Conservation (phyloP, 1,140 invertebrate genomes). For the Papilio polytes region DNA sequence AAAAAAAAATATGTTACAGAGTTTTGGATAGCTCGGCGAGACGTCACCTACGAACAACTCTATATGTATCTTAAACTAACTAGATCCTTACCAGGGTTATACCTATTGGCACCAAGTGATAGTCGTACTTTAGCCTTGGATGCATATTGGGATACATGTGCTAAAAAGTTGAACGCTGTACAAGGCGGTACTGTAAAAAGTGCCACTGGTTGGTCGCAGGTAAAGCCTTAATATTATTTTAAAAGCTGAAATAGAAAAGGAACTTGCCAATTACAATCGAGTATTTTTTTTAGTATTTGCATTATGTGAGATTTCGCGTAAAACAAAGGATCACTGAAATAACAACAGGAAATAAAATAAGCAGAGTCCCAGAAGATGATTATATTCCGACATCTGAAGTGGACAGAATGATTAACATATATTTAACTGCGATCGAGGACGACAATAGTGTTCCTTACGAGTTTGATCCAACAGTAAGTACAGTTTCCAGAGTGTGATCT, state of each 20-base stretch:
- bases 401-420: constrained; percentile 56
- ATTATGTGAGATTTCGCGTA: constrained; percentile 60
- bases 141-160: constrained; percentile 56
- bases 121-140: constrained; percentile 49
- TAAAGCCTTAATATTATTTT: constrained; percentile 28
- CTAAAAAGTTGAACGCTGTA: constrained; percentile 55
- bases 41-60: constrained; percentile 54
- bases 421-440: constrained; percentile 50
- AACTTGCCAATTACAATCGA: too few species aligned
- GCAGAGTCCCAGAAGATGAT: constrained; percentile 51
- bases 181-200: constrained; percentile 55
- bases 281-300: constrained; percentile 59
- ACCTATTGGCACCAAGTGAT: not conserved
- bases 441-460: constrained; percentile 46
- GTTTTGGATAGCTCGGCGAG: constrained; percentile 46
- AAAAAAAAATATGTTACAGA: not conserved
- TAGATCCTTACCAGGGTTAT: too few species aligned
- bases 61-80: constrained; percentile 52
- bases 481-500: too few species aligned
- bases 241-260: too few species aligned
- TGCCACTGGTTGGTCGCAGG: constrained; percentile 64
- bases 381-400: constrained; percentile 47
- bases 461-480: constrained; percentile 50
- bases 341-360: constrained; percentile 51
- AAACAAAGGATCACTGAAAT: constrained; percentile 54